Base-by-base conservation (phyloP, 2,113 vertebrate species). In the Heterotilapia buettikoferi region DNA sequence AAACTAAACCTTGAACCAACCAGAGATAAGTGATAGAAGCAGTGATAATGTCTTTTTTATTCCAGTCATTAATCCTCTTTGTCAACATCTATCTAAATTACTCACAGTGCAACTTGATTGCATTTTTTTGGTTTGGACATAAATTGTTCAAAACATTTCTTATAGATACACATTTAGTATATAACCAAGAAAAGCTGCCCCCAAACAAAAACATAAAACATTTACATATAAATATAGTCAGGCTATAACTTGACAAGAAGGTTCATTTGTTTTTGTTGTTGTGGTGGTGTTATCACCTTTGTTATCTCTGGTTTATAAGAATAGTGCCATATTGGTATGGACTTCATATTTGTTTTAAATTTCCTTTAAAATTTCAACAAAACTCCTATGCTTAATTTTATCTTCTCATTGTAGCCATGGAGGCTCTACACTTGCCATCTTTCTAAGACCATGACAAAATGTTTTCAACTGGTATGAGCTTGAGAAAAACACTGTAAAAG, bases 261-360 rank as follows among this genome's bases (percentile, higher is more conserved):
- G 18, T 0, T 57, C 0, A 16, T 57, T 5, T 12, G 9, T 66
- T 63, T 12, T 36, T 66, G 18, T n/a, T n/a, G 16, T 2, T 3
- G 33, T 68, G 3, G 63, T 68, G 36, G 1, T 40, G 4, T 68
- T 68, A 68, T 40, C 36, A 4, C n/a, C 36, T 71, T 43, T 71
- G n/a, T 71, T 71, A 24, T 21, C 36, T 9, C 12, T 71, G 36
- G n/a, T 14, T 43, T 43, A 14, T 71, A 71, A 40, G n/a, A 71
- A 6, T 2, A 24, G 36, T 24, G 63, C 63, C 12, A 24, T 43
- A 6, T 4, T 71, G 36, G 5, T 71, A 4, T 43, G 12, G 63
- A 43, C 36, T 71, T 71, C 2, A 21, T 2, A 6, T n/a, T 13
- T 38, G 33, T 38, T 66, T 38, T 38, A 38, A 12, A 66, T 66